Evolutionary conservation across 2,797 vertebrate species (phyloP), one percentile per base, ranked within the genome.

Genomic region (Myotis planiceps): DNA sequence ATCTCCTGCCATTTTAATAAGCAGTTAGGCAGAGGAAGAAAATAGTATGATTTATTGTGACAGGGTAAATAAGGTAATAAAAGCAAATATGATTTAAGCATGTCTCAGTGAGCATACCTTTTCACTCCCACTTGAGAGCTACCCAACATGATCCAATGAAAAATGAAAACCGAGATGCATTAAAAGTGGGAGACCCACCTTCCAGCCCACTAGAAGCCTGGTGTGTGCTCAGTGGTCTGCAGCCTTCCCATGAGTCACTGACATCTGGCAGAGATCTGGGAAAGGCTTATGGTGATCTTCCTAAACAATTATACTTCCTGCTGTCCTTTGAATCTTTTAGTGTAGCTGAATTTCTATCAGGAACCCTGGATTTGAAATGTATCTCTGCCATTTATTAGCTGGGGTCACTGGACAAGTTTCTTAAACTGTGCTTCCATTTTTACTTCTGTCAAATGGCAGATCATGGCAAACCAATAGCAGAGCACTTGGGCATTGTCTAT

Each of bases 21-120:
- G 25, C 94, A 92, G 83, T 89, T 96, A 94, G 93, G 75, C 76
- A 94, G 94, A 87, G 49, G 83, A 89, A 92, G 71, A 32, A 95
- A 97, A 95, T 95, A 82, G 78, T 97, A 84, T 95, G 95, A 97
- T 96, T 97, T 97, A 97, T 96, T 75, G 55, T 92, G 95, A 96
- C 93, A 90, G 93, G 66, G 60, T 96, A 97, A 97, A 97, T 96
- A 97, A 96, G 94, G 96, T 91, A 94, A 66, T 94, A 78, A 91
- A 87, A 95, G 83, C 71, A 96, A 94, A 96, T 96, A 91, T 95
- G 94, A 96, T 96, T 96, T 96, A 78, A 80, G 60, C 55, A 93
- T 42, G 91, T 95, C 60, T 84, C 97, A 78, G 21, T 47, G 91
- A 82, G 45, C 47, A 29, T 76, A 92, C 65, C 53, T 96, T 85